phyloP scores from a whole-genome alignment of 2,888 invertebrate species.

The Netelia fuscicornis region DNA sequence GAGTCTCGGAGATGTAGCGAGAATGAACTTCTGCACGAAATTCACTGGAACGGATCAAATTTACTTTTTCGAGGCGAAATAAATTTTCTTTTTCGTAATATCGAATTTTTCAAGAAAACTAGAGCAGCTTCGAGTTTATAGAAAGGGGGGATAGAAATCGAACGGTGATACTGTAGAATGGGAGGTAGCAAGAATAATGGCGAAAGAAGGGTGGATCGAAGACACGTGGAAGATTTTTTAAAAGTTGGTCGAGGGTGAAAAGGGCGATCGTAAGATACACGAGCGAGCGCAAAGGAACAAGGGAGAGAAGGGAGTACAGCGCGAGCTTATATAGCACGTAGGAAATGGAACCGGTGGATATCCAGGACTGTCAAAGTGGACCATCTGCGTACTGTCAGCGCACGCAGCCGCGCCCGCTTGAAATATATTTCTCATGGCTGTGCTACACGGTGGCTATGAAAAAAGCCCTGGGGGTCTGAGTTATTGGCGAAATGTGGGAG shows the following conservation, averaged over 20 bases:
- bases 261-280: conserved; percentile 64
- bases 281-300: conserved; percentile 18
- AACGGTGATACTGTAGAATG: background rate
- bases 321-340: background rate
- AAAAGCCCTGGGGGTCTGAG: conserved; percentile 69
- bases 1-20: background rate
- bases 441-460: conserved; percentile 65
- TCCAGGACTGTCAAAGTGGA: conserved; percentile 72
- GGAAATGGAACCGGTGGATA: conserved; percentile 60
- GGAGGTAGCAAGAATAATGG: conserved; percentile 33
- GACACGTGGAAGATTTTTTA: conserved; percentile 45
- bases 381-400: conserved; percentile 74
- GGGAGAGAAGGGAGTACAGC: conserved; percentile 47
- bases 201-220: conserved; percentile 31
- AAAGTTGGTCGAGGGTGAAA: conserved; percentile 64
- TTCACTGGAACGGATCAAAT: too few species aligned
- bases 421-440: conserved; percentile 69
- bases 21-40: too few species aligned
- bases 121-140: background rate
- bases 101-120: background rate
- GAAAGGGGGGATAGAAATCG: background rate
- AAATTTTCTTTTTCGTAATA: background rate
- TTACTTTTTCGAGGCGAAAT: background rate
- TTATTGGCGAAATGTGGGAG: conserved; percentile 72
- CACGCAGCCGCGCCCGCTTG: conserved; percentile 63